Percentiles rank a stretch among this genome's conserved stretches.
Conservation (phyloP, 2,113 vertebrate genomes). For the Myiozetetes cayanensis region DNA sequence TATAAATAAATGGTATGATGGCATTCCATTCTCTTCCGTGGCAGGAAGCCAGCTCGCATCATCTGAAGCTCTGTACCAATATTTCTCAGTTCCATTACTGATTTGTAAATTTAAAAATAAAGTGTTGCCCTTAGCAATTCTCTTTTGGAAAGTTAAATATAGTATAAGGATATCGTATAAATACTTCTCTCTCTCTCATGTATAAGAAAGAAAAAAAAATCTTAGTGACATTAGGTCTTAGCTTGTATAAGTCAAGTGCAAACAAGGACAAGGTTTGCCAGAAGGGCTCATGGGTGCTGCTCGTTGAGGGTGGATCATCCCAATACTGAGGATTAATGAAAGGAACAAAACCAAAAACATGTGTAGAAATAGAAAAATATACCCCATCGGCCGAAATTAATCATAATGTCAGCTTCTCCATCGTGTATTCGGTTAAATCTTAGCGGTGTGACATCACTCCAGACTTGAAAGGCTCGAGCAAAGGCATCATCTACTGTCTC, state of each 20-base stretch:
- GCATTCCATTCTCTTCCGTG: background rate
- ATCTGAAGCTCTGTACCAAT: background rate
- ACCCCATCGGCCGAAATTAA: conserved; percentile 99
- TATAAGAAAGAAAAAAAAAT: background rate
- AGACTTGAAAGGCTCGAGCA: conserved; percentile 93
- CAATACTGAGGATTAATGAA: background rate
- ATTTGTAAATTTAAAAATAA: conserved; percentile 22
- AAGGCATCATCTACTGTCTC: conserved; percentile 94
- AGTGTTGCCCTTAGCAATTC: background rate
- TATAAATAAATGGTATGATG: background rate
- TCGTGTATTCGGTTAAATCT: conserved; percentile 86
- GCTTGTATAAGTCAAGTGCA: background rate
- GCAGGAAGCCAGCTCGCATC: background rate
- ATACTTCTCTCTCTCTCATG: background rate
- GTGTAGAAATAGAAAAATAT: conserved; percentile 47
- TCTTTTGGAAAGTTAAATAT: conserved; percentile 11
- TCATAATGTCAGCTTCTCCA: conserved; percentile 98
- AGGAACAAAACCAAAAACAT: background rate
- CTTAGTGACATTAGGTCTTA: background rate
- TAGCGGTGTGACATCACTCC: conserved; percentile 93
- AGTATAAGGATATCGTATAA: background rate
- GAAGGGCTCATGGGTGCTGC: background rate
- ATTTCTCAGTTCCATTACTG: conserved; percentile 4
- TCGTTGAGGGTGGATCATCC: background rate
- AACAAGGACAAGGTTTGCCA: background rate